A percentile compares a stretch with the other conserved stretches of the same genome.
These are phyloP conservation scores for Cataglyphis rosenhaueri DNA, from an alignment of 2,888 invertebrate genomes.

Conservation along the genomic window DNA sequence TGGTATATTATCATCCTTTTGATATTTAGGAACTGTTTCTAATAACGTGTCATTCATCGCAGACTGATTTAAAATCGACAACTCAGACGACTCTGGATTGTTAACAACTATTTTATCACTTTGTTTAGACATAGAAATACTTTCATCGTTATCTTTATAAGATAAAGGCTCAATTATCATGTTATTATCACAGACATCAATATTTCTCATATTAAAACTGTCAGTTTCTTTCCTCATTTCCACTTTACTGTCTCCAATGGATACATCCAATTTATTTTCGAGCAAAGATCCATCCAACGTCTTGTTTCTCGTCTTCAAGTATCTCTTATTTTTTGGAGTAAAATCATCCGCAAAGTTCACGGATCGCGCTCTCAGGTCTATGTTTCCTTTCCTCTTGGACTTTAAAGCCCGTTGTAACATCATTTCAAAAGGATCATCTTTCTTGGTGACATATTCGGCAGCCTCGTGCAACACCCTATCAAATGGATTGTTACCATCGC, in stretches of 20 bases:
- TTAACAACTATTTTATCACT: constrained; percentile 13
- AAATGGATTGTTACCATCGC: constrained; percentile 82
- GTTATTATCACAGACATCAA: constrained; percentile 51
- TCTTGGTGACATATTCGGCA: constrained; percentile 78
- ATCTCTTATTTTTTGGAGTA: constrained; percentile 62
- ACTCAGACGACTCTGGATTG: constrained; percentile 44
- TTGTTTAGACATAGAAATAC: background rate
- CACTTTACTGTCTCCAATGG: background rate
- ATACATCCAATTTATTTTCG: constrained; percentile 33
- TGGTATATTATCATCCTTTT: constrained; percentile 56
- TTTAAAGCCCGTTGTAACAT: constrained; percentile 76
- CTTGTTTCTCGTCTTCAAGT: constrained; percentile 76
- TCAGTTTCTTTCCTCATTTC: constrained; percentile 21
- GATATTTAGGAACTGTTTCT: constrained; percentile 48
- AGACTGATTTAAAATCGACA: constrained; percentile 80
- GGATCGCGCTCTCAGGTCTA: constrained; percentile 22
- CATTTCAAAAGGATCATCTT: constrained; percentile 82
- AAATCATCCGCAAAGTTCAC: constrained; percentile 71
- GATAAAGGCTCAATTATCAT: background rate
- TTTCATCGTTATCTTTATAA: background rate
- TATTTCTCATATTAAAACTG: constrained; percentile 56
- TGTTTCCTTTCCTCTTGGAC: constrained; percentile 38
- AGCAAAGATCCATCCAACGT: constrained; percentile 72
- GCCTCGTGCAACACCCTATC: constrained; percentile 78
- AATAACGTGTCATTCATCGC: constrained; percentile 79